phyloP scores from a whole-genome alignment of 2,113 vertebrate genomes.

The Myanophis thanlyinensis region DNA sequence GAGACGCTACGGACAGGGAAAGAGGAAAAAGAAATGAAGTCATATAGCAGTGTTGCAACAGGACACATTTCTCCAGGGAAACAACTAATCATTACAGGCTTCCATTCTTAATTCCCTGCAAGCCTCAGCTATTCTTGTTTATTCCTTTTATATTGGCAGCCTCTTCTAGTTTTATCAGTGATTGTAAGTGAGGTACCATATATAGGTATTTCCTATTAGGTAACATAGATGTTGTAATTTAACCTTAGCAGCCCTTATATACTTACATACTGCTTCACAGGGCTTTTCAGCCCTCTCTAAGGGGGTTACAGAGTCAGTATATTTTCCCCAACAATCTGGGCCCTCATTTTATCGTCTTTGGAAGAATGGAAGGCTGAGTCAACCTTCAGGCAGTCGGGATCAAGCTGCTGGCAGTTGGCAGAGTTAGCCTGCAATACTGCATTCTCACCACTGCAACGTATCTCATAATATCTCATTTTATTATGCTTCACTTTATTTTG shows the following conservation, averaged over 20 bases:
- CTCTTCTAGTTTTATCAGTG: background rate
- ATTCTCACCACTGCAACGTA: too few relatives aligned
- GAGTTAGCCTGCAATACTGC: too few relatives aligned
- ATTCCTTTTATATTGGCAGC: background rate
- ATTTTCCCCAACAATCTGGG: too few relatives aligned
- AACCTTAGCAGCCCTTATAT: background rate
- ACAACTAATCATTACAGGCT: background rate
- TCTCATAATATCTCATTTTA: too few relatives aligned
- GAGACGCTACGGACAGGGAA: background rate
- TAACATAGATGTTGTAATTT: background rate
- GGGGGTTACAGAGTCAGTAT: too few relatives aligned
- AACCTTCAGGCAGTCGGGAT: too few relatives aligned
- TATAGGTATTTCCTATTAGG: background rate
- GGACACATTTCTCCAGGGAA: background rate
- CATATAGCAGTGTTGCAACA: background rate
- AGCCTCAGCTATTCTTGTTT: background rate
- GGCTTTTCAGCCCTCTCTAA: too few relatives aligned
- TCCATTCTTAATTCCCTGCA: background rate
- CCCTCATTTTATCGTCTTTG: too few relatives aligned
- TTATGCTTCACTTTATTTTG: background rate
- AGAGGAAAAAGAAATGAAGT: background rate
- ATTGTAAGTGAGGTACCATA: background rate
- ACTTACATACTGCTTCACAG: too few relatives aligned
- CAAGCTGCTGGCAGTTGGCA: too few relatives aligned
- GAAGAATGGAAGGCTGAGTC: too few relatives aligned